phyloP scores from a whole-genome alignment of 2,888 invertebrate species.

The Leptinotarsa haldemani region DNA sequence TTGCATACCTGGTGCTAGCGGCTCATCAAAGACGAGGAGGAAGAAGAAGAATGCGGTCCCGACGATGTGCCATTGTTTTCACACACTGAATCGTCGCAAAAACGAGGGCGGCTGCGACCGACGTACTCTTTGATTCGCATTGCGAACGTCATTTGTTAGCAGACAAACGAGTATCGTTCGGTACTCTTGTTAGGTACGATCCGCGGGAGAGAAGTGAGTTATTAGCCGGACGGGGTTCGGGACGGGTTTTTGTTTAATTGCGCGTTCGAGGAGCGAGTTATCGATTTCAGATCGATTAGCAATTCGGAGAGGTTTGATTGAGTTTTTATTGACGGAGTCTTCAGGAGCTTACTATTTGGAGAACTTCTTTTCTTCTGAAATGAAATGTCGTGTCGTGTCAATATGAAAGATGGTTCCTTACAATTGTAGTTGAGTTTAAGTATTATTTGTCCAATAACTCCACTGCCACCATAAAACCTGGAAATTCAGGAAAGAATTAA shows the following conservation, averaged over 20 bases:
- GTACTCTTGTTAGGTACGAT: slow-evolving; percentile 47
- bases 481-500: too few species aligned
- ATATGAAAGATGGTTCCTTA: not conserved
- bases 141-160: slow-evolving; percentile 62
- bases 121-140: slow-evolving; percentile 63
- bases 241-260: slow-evolving; percentile 6
- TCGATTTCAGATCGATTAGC: slow-evolving; percentile 33
- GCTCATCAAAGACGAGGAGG: slow-evolving; percentile 59
- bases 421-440: too few species aligned
- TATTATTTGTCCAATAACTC: too few species aligned
- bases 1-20: slow-evolving; percentile 58
- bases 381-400: too few species aligned
- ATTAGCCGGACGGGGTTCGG: slow-evolving; percentile 42
- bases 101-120: slow-evolving; percentile 63
- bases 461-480: too few species aligned
- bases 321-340: not conserved
- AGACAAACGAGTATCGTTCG: slow-evolving; percentile 61
- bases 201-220: slow-evolving; percentile 51
- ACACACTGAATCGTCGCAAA: slow-evolving; percentile 65
- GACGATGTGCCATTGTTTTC: slow-evolving; percentile 67
- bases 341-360: not conserved
- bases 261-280: slow-evolving; percentile 22
- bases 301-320: slow-evolving; percentile 18
- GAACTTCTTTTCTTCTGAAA: not conserved
- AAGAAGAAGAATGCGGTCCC: slow-evolving; percentile 61